These are phyloP conservation scores for Luscinia luscinia DNA, from an alignment of 2,797 vertebrate species.

Conservation along the genomic window DNA sequence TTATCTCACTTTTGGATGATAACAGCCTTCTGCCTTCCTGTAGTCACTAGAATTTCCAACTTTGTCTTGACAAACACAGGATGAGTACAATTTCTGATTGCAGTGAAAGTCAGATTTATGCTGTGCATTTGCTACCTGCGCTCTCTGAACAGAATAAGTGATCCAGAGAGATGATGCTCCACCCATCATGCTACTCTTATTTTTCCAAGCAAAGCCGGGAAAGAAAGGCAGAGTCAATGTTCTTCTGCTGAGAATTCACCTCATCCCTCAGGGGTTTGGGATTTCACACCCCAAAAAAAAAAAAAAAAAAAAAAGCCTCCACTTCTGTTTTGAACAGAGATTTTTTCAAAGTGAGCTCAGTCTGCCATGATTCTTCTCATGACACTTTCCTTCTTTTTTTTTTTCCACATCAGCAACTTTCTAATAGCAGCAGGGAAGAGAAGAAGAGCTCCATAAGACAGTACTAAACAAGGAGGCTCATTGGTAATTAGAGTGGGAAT, in stretches of 20 bases:
- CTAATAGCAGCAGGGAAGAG: background rate
- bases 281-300: background rate
- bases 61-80: background rate
- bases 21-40: background rate
- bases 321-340: background rate
- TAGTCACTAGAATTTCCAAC: background rate
- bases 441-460: conserved; percentile 33
- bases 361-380: conserved; percentile 2
- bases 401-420: conserved; percentile 35
- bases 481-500: conserved; percentile 52
- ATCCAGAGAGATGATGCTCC: background rate
- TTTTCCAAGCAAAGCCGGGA: background rate
- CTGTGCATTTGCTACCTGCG: background rate
- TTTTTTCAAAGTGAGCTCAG: conserved; percentile 12
- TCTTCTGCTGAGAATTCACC: background rate
- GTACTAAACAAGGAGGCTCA: conserved; percentile 37
- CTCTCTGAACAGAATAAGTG: background rate
- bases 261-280: background rate
- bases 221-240: background rate
- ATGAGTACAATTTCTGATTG: background rate
- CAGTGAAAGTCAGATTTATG: background rate
- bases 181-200: background rate
- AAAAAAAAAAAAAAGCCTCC: background rate
- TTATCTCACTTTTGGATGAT: background rate
- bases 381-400: background rate